These are phyloP conservation scores for Plemyria rubiginata DNA, from an alignment of 2,888 invertebrate genomes.

Conservation along the genomic window DNA sequence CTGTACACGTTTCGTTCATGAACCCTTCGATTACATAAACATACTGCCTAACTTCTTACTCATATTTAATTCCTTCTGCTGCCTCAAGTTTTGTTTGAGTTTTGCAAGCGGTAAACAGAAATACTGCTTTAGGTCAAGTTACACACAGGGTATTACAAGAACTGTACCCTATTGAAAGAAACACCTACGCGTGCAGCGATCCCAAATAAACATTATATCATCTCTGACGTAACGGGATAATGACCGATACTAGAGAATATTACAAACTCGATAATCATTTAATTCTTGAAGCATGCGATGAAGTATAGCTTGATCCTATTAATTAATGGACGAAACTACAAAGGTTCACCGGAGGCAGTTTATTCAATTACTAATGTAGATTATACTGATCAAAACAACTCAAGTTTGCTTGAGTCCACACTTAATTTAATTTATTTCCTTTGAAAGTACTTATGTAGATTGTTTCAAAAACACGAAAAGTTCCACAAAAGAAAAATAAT, in stretches of 20 bases:
- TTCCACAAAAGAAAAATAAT: neutral
- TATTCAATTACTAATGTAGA: constrained; percentile 10
- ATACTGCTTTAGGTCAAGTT: constrained; percentile 16
- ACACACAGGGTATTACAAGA: neutral
- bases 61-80: constrained; percentile 32
- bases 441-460: neutral
- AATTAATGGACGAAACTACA: constrained; percentile 7
- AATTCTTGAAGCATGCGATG: constrained; percentile 2
- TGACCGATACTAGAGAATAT: too few relatives aligned
- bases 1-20: constrained; percentile 20
- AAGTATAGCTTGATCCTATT: neutral
- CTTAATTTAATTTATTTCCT: neutral
- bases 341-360: constrained; percentile 8
- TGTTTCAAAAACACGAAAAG: neutral
- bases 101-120: constrained; percentile 17
- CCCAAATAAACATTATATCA: neutral
- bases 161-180: neutral
- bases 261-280: too few relatives aligned
- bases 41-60: constrained; percentile 30
- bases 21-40: constrained; percentile 23
- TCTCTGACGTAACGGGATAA: too few relatives aligned
- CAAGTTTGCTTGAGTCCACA: neutral
- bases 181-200: neutral
- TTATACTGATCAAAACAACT: constrained; percentile 8
- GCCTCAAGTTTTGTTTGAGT: constrained; percentile 25